phyloP scores from a whole-genome alignment of 35 echinoderm and acorn worm species.

The Amphiura filiformis region DNA sequence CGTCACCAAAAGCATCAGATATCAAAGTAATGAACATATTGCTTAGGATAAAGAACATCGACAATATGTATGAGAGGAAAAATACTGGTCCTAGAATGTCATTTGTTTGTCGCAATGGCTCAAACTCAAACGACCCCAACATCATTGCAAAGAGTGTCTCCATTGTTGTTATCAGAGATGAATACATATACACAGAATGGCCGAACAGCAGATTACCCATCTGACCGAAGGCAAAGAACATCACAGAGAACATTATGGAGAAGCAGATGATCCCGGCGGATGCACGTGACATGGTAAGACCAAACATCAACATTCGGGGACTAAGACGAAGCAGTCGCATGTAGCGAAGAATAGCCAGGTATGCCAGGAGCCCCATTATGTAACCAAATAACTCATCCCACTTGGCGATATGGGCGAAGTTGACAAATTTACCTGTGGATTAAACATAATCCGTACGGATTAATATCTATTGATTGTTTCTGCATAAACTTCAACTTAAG shows the following conservation, averaged over 20 bases:
- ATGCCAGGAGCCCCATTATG: conserved; percentile 30
- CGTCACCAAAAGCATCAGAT: conserved; percentile 30
- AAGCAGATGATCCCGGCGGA: conserved; percentile 48
- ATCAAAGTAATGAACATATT: conserved; percentile 74
- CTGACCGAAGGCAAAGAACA: conserved; percentile 48
- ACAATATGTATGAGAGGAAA: conserved; percentile 51
- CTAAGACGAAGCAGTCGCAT: conserved; percentile 54
- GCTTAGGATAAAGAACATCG: conserved; percentile 45
- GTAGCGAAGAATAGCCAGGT: conserved; percentile 45
- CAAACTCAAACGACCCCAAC: conserved; percentile 54
- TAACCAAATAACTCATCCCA: conserved; percentile 63
- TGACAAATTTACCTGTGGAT: conserved; percentile 42
- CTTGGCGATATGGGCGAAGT: conserved; percentile 65
- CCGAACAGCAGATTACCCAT: conserved; percentile 47
- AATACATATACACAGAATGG: conserved; percentile 9
- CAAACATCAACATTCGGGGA: conserved; percentile 35
- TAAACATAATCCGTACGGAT: too few relatives aligned
- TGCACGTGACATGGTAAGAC: conserved; percentile 15
- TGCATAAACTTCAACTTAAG: too few relatives aligned
- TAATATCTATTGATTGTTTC: too few relatives aligned
- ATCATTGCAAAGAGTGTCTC: conserved; percentile 58
- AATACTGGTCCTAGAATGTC: conserved; percentile 25
- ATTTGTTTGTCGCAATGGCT: conserved; percentile 32
- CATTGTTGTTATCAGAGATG: conserved; percentile 23
- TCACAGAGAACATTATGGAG: conserved; percentile 45